These are phyloP conservation scores for Agelastica alni DNA, from an alignment of 2,888 invertebrate genomes.

Conservation along the genomic window DNA sequence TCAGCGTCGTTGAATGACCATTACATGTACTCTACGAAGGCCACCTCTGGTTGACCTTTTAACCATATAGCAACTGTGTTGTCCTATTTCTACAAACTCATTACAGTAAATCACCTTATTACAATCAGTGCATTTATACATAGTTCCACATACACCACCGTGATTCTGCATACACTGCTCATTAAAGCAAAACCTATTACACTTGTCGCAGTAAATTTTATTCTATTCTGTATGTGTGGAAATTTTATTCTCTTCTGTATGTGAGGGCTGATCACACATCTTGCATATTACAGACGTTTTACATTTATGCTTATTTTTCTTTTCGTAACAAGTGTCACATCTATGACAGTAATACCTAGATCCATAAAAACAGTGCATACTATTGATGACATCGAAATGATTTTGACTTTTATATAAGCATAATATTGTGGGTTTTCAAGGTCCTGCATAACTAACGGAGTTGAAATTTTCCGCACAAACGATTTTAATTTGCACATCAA, in stretches of 20 bases:
- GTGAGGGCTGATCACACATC: background rate
- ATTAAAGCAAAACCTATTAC: constrained; percentile 9
- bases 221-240: background rate
- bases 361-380: background rate
- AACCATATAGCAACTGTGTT: background rate
- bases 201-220: constrained; percentile 8
- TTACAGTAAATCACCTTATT: background rate
- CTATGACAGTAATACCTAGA: background rate
- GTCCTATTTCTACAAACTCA: background rate
- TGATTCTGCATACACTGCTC: background rate
- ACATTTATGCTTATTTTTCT: constrained; percentile 8
- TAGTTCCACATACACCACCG: too few species aligned
- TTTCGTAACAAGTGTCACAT: constrained; percentile 6
- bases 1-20: background rate
- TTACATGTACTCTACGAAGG: background rate
- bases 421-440: background rate
- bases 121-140: background rate
- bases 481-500: constrained; percentile 6
- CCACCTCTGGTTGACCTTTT: background rate
- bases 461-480: background rate
- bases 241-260: background rate
- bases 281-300: background rate
- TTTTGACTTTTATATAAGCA: constrained; percentile 4
- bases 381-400: constrained; percentile 6
- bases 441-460: constrained; percentile 1